A percentile compares a stretch with the other conserved stretches of the same genome.
These are phyloP conservation scores for Netelia melanura DNA, from an alignment of 2,888 invertebrate genomes.

Conservation along the genomic window DNA sequence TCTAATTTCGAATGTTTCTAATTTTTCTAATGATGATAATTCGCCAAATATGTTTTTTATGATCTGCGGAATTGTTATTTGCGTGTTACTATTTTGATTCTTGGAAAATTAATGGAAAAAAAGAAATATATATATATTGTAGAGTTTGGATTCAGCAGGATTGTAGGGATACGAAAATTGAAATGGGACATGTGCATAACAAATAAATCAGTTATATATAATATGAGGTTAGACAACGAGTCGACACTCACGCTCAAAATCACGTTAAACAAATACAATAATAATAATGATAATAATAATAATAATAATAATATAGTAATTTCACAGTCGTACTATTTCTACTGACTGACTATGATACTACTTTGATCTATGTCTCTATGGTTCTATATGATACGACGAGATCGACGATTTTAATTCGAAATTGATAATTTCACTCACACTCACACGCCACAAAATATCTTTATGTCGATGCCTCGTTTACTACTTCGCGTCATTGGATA, in stretches of 20 bases:
- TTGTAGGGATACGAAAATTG: constrained; percentile 25
- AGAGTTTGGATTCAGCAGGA: constrained; percentile 45
- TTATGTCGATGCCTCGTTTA: constrained; percentile 58
- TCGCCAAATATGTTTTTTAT: constrained; percentile 24
- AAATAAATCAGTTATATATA: constrained; percentile 3
- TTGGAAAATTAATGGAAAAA: constrained; percentile 45
- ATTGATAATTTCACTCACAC: constrained; percentile 58
- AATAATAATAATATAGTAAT: constrained; percentile 55
- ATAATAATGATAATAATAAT: constrained; percentile 22
- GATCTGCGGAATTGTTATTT: constrained; percentile 24
- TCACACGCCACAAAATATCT: constrained; percentile 52
- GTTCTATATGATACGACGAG: constrained; percentile 65
- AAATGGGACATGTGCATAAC: constrained; percentile 9
- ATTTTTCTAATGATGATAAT: constrained; percentile 26
- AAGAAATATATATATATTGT: constrained; percentile 8
- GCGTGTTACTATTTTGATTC: constrained; percentile 24
- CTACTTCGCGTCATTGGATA: constrained; percentile 52
- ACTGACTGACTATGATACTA: constrained; percentile 79
- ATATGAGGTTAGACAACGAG: constrained; percentile 50
- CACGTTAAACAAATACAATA: constrained; percentile 48
- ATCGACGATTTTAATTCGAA: constrained; percentile 44
- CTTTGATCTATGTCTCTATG: constrained; percentile 76
- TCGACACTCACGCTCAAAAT: constrained; percentile 40
- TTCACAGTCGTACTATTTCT: constrained; percentile 80
- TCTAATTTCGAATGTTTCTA: constrained; percentile 47